Conservation (phyloP, 2,113 vertebrate genomes). For the Oreocharis arfaki region DNA sequence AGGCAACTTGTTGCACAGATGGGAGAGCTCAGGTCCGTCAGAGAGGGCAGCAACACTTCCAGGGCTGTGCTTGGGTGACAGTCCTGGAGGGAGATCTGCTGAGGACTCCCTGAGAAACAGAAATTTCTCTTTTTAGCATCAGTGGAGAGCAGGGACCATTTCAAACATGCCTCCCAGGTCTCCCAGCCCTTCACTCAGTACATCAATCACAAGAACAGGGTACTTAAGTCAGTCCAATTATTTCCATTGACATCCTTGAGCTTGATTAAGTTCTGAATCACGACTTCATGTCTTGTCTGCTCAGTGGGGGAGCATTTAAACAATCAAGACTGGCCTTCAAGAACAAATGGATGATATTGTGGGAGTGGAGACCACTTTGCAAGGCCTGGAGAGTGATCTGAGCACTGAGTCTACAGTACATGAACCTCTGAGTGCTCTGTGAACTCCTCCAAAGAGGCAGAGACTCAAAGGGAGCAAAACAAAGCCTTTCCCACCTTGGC, state of each 20-base stretch:
- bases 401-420: neutral
- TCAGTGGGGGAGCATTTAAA: neutral
- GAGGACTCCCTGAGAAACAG: neutral
- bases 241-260: neutral
- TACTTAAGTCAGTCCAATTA: neutral
- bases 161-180: neutral
- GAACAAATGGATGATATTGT: neutral
- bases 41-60: neutral
- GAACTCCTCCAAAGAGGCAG: neutral
- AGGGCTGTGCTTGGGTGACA: neutral
- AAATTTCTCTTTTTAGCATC: neutral
- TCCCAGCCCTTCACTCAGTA: neutral
- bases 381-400: neutral
- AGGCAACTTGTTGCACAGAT: neutral
- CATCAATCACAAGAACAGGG: neutral
- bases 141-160: neutral
- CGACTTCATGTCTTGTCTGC: neutral
- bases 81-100: accelerated
- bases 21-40: neutral
- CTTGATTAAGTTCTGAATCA: constrained; percentile 16
- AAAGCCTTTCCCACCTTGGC: neutral
- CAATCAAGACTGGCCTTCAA: neutral
- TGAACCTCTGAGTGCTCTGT: neutral
- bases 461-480: neutral
- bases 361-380: neutral